Evolutionary conservation across 2,113 vertebrate genomes (phyloP), one percentile per base, ranked within the genome.

Genomic region (Naja naja): DNA sequence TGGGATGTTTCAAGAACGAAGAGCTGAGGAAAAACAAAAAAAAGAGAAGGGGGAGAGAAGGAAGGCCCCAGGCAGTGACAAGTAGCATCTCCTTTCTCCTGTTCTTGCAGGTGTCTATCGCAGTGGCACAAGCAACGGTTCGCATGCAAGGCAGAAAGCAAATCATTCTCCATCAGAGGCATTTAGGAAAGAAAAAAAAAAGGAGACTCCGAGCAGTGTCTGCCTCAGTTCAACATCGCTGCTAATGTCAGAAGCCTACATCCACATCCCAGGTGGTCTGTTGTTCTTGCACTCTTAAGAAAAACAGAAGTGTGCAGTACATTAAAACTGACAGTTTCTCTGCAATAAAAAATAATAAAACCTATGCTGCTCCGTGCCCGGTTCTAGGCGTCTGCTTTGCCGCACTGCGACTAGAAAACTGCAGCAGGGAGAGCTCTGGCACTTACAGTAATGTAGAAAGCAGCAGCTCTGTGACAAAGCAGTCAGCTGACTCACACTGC

Each of bases 401-500:
- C 95, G 97, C 97, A 96, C 90, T 97, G 98, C 96, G 96, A 97
- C 97, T 96, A 96, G 97, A 97, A 97, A 96, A 95, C 96, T 96
- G 97, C 97, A 96, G 97, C 97, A 97, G 95, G 96, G 95, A 96
- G 97, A 97, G 97, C 97, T 97, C 97, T 97, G 98, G 98, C 98
- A 97, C 97, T 97, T 96, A 97, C 95, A 95, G 97, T 96, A 96
- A 96, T 97, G 97, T 97, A 97, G 98, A 97, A 97, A 97, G 97
- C 97, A 97, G 98, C 96, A 97, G 98, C 96, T 97, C 96, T 95
- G 95, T 98, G 98, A 98, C 98, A 98, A 97, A 96, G 98, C 98
- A 98, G 98, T 98, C 98, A 98, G 98, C 98, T 98, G 98, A 98
- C 98, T 97, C 85, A 39, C 97, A 95, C 96, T 97, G 98, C 98